Percentiles rank a stretch among this genome's conserved stretches.
Conservation (phyloP, 2,113 vertebrate species). For the Bujurquina vittata region DNA sequence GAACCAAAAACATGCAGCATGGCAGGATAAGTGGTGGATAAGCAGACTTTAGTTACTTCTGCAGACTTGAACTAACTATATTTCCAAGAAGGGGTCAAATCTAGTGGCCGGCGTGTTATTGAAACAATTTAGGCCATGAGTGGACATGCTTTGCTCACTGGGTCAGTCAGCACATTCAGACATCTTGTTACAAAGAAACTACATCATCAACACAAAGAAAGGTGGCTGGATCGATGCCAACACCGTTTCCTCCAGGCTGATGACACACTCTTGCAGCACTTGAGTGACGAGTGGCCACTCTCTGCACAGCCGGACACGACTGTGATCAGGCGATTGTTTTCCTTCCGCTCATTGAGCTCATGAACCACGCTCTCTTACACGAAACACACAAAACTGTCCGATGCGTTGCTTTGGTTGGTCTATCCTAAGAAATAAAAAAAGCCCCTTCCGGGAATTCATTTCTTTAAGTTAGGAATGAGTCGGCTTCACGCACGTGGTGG, state of each 20-base stretch:
- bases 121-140: too few relatives aligned
- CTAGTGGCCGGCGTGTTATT: too few relatives aligned
- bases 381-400: background rate
- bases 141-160: background rate
- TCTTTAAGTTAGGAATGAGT: too few relatives aligned
- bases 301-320: background rate
- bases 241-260: too few relatives aligned
- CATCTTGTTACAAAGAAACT: too few relatives aligned
- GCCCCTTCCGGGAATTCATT: too few relatives aligned
- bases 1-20: background rate
- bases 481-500: too few relatives aligned
- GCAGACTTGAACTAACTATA: background rate
- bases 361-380: background rate
- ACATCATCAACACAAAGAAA: too few relatives aligned
- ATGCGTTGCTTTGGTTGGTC: background rate
- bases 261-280: background rate
- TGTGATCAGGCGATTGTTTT: rapidly evolving
- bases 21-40: background rate
- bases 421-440: background rate
- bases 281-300: background rate
- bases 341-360: background rate
- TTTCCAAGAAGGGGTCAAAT: background rate
- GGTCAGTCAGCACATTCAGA: background rate
- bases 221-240: too few relatives aligned
- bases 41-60: background rate